phyloP scores from a whole-genome alignment of 1,140 invertebrate species.

The Riptortus pedestris region DNA sequence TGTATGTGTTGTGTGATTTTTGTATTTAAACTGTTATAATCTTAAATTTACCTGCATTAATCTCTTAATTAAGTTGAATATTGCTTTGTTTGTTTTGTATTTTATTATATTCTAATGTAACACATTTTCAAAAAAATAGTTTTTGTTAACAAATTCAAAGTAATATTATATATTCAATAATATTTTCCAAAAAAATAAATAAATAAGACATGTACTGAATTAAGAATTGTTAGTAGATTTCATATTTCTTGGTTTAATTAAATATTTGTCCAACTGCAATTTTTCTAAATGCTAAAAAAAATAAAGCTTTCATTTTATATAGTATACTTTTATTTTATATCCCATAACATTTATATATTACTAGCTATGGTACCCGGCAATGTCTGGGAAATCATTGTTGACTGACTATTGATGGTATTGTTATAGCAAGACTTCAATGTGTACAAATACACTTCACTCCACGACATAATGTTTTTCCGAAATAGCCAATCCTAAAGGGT shows the following conservation, averaged over 20 bases:
- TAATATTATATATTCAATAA: conserved; percentile 10
- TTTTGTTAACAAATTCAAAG: conserved; percentile 2
- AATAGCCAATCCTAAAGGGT: no score
- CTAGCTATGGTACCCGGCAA: no score
- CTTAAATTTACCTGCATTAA: conserved; percentile 16
- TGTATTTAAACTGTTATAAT: conserved; percentile 13
- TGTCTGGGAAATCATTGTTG: no score
- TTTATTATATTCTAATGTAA: conserved; percentile 8
- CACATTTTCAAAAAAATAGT: not conserved
- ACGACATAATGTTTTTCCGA: no score
- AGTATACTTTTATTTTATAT: no score
- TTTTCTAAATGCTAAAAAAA: not conserved
- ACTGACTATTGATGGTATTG: no score
- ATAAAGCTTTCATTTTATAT: conserved; percentile 8
- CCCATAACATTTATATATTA: no score
- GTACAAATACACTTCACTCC: no score
- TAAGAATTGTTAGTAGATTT: not conserved
- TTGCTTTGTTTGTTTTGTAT: conserved; percentile 10
- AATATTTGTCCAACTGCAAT: not conserved
- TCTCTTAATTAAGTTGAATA: conserved; percentile 13
- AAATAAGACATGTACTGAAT: not conserved
- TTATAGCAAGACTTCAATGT: no score
- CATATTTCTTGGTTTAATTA: not conserved
- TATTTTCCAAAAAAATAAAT: not conserved
- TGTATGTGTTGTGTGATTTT: conserved; percentile 20